Conservation (phyloP, 2,888 invertebrate genomes). For the Fragum whitleyi region DNA sequence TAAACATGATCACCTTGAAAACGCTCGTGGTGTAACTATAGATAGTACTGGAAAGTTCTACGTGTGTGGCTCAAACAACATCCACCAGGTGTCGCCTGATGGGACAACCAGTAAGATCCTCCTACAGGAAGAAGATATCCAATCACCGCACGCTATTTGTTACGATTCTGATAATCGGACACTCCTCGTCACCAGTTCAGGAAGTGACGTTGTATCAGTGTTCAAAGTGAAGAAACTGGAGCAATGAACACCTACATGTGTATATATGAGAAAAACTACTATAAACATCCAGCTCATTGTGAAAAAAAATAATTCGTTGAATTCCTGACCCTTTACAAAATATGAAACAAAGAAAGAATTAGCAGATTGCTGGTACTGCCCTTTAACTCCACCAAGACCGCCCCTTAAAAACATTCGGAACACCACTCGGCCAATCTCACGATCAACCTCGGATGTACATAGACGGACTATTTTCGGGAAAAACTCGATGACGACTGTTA, state of each 20-base stretch:
- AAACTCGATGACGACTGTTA: no score
- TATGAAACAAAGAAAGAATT: no score
- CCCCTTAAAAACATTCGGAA: no score
- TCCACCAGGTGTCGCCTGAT: slow-evolving; percentile 57
- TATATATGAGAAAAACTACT: no score
- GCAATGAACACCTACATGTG: neutral
- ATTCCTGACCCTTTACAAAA: no score
- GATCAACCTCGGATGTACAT: no score
- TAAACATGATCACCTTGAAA: slow-evolving; percentile 44
- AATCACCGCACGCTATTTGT: slow-evolving; percentile 55
- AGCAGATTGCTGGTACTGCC: no score
- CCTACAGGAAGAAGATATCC: slow-evolving; percentile 46
- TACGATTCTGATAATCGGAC: slow-evolving; percentile 45
- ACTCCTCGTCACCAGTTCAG: slow-evolving; percentile 45
- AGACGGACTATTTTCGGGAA: no score
- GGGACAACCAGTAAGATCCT: slow-evolving; percentile 42
- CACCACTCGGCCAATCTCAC: no score
- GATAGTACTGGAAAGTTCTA: slow-evolving; percentile 56
- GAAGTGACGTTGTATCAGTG: slow-evolving; percentile 47
- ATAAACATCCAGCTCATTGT: no score
- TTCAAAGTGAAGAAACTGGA: slow-evolving; percentile 40
- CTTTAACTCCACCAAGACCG: no score
- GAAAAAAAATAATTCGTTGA: no score
- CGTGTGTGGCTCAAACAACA: slow-evolving; percentile 61
- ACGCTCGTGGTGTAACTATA: slow-evolving; percentile 50